These are phyloP conservation scores for Sipha flava DNA, from an alignment of 1,140 invertebrate genomes.

Conservation along the genomic window DNA sequence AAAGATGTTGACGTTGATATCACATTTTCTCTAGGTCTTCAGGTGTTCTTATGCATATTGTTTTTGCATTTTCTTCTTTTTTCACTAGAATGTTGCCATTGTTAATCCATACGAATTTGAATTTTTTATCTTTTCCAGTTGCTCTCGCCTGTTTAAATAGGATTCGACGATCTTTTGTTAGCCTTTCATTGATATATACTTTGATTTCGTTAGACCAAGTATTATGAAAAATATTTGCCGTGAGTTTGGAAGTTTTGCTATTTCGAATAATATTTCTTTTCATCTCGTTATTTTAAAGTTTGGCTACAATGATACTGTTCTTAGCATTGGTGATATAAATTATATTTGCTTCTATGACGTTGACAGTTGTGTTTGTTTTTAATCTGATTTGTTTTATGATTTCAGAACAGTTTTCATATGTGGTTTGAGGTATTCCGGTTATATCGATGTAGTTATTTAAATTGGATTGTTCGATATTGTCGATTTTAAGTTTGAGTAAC, in stretches of 20 bases:
- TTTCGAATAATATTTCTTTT: no score
- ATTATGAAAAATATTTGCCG: neutral
- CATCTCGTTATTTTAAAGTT: neutral
- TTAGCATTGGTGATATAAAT: neutral
- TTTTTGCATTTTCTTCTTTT: no score
- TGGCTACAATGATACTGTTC: neutral
- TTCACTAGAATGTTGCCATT: no score
- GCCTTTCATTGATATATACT: neutral
- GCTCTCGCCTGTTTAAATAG: no score
- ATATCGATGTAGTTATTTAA: neutral
- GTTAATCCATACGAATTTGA: no score
- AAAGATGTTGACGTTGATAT: neutral
- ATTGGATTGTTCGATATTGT: neutral
- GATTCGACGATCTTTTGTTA: neutral
- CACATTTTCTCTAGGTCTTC: neutral
- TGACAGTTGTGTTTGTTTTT: neutral
- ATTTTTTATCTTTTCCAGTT: no score
- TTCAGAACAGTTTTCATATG: neutral
- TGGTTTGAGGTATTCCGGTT: neutral
- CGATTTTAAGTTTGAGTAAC: neutral
- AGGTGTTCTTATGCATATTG: no score
- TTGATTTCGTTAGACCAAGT: neutral
- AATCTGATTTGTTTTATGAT: neutral
- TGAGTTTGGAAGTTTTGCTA: no score
- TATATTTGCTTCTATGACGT: neutral